Evolutionary conservation across 2,888 invertebrate species (phyloP), one percentile per base, ranked within the genome.

Genomic region (Cryptops parisi): DNA sequence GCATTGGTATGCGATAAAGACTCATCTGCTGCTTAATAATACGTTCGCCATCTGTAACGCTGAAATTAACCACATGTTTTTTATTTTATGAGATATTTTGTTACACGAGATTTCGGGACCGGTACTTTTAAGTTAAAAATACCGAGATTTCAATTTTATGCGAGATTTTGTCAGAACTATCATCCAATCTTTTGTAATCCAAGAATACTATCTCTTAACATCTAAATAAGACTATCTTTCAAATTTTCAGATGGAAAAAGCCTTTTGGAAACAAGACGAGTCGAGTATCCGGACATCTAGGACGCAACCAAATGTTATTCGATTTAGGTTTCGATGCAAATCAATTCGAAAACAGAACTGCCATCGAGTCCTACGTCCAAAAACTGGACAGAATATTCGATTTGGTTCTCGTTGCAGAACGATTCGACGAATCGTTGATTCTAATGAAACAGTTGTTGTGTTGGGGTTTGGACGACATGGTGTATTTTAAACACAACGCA

Each of bases 351-450:
- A 25, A 47, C 24, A 2, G 19, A 15, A 15, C 23, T 2, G 43
- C 23, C 1, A 33, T 51, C 21, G 25, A 43, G 2, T 17, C 17
- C 2, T 51, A 27, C 43, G 43, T 51, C 15, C 5, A 22, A 6
- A 19, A 43, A 24, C 9, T 51, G 17, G 33, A 21, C 21, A 6
- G 17, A 19, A 49, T 23, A 17, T 67, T 67, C 57, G 62, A 65
- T 51, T 55, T 66, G 19, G 63, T 67, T 3, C 60, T 67, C 61
- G 58, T 67, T 3, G 55, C 63, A 1, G 66, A 67, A 47, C 52
- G 56, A n/a, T 62, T 67, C 60, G 64, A 65, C 33, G 65, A 65
- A 47, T 65, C 65, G 0, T 58, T 67, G 21, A 58, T 67, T 15
- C 55, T 67, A 12, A 55, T 67, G 23, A 59, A 60, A 19, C 55